Evolutionary conservation across 2,797 vertebrate genomes (phyloP).

Genomic region (Danio kyathit): DNA sequence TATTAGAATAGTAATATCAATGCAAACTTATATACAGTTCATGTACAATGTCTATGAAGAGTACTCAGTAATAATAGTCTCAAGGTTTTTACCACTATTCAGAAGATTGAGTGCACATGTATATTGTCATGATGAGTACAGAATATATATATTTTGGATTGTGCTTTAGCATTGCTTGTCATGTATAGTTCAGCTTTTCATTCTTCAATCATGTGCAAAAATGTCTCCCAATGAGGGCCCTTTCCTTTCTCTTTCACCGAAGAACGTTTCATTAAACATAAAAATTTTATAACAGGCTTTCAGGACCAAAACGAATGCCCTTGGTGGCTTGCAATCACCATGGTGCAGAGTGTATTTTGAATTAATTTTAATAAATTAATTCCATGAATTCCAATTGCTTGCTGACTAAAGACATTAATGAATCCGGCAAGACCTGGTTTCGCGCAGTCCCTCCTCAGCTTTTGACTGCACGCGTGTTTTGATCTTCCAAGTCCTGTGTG

Average conservation of each 20-base stretch:
- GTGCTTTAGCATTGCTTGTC: background rate
- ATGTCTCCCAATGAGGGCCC: background rate
- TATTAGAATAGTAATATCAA: too few relatives aligned
- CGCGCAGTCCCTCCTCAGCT: background rate
- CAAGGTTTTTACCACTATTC: too few relatives aligned
- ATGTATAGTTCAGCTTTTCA: background rate
- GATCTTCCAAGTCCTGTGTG: slow-evolving; percentile 40
- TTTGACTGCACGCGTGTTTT: slow-evolving; percentile 35
- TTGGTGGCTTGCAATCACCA: slow-evolving; percentile 11
- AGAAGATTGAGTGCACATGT: too few relatives aligned
- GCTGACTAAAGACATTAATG: background rate
- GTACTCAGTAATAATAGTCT: too few relatives aligned
- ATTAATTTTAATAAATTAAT: slow-evolving; percentile 41
- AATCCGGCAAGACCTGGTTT: slow-evolving; percentile 14
- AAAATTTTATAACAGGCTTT: slow-evolving; percentile 1
- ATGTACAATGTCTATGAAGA: too few relatives aligned
- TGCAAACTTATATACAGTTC: too few relatives aligned
- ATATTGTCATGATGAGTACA: too few relatives aligned
- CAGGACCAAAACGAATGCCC: background rate
- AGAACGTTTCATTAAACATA: slow-evolving; percentile 20
- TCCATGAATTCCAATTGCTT: slow-evolving; percentile 21
- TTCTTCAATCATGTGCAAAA: background rate
- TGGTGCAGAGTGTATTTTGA: slow-evolving; percentile 1
- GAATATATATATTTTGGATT: background rate
- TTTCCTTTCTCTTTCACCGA: background rate